Evolutionary conservation across 1,140 invertebrate genomes (phyloP).

Genomic region (Meloidogyne hapla): DNA sequence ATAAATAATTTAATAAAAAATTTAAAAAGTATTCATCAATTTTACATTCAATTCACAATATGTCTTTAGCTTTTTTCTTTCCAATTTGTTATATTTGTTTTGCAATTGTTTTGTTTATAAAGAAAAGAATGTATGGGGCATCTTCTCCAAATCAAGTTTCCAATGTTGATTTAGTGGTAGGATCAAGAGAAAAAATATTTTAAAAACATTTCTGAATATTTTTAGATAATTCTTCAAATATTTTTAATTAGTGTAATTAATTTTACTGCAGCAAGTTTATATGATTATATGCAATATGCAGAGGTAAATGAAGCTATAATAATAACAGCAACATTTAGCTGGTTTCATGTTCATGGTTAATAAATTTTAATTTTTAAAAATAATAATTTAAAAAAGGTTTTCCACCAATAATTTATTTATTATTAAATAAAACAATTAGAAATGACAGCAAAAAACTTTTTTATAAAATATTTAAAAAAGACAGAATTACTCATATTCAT

Average conservation of each 20-base stretch:
- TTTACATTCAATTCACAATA: background rate
- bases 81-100: background rate
- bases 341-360: conserved; percentile 33
- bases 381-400: background rate
- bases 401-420: conserved; percentile 18
- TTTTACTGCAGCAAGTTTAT: conserved; percentile 15
- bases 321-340: conserved; percentile 20
- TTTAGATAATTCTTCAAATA: conserved; percentile 34
- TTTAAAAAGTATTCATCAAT: background rate
- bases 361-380: background rate
- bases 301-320: conserved; percentile 19
- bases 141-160: background rate
- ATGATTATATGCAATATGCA: conserved; percentile 27
- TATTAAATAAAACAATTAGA: conserved; percentile 13
- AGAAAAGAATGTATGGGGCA: conserved; percentile 2
- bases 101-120: conserved; percentile 3
- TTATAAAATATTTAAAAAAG: conserved; percentile 4
- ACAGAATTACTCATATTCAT: background rate
- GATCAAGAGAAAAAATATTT: background rate
- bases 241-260: conserved; percentile 28
- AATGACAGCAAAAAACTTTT: conserved; percentile 8
- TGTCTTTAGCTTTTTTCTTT: background rate
- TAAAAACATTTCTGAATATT: background rate
- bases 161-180: background rate
- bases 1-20: background rate